A percentile compares a stretch with the other conserved stretches of the same genome.
Conservation (phyloP, 2,113 vertebrate genomes). For the Hypocryptadius cinnamomeus region DNA sequence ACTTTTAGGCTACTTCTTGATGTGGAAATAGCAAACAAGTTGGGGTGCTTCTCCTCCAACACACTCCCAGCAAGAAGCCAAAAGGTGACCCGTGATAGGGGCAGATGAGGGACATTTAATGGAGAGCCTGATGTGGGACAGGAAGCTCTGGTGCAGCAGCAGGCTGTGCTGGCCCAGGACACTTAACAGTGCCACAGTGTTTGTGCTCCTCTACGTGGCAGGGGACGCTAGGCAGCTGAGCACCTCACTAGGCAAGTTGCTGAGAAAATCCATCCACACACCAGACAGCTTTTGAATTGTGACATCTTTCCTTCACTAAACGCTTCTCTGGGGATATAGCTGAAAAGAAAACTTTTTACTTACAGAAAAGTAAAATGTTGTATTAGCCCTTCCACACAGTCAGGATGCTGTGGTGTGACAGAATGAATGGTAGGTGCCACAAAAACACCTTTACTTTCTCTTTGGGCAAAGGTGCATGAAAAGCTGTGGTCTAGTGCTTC, state of each 20-base stretch:
- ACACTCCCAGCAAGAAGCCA: background rate
- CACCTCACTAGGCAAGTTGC: background rate
- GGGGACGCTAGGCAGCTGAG: background rate
- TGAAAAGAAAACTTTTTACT: background rate
- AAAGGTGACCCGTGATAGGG: background rate
- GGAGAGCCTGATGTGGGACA: background rate
- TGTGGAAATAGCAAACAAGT: background rate
- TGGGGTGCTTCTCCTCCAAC: background rate
- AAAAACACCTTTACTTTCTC: background rate
- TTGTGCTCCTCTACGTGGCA: rapidly evolving
- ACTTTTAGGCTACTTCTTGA: background rate
- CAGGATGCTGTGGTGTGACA: background rate
- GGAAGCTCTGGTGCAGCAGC: background rate
- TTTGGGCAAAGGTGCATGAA: background rate
- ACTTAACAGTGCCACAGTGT: rapidly evolving
- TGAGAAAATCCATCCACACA: background rate
- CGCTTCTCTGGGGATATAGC: background rate
- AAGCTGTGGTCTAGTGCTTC: background rate
- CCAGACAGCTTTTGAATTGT: background rate
- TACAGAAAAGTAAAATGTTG: background rate
- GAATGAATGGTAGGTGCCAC: background rate
- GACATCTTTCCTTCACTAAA: background rate
- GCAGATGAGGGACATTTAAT: background rate
- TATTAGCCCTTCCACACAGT: background rate
- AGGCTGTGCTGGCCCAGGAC: background rate